phyloP scores from a whole-genome alignment of 1,140 invertebrate genomes.

The Halotydeus destructor region DNA sequence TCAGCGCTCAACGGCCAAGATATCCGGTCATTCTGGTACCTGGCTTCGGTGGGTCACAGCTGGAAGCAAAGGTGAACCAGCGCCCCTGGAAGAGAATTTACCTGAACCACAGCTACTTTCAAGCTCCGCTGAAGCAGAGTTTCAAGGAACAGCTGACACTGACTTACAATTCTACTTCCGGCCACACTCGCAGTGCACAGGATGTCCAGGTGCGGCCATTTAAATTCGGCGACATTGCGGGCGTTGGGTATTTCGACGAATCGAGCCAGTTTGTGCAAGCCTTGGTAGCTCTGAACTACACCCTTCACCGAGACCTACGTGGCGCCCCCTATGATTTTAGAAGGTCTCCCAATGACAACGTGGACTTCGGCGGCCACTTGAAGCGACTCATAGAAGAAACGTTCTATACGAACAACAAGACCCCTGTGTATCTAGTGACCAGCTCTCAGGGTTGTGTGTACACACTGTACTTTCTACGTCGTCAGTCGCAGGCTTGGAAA shows the following conservation, averaged over 20 bases:
- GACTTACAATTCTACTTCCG: too few species aligned
- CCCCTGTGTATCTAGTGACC: constrained; percentile 54
- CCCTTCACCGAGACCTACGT: not conserved
- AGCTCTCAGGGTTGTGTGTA: constrained; percentile 93
- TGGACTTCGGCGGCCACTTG: constrained; percentile 50
- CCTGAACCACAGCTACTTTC: too few species aligned
- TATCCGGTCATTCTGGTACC: not conserved
- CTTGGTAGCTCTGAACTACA: too few species aligned
- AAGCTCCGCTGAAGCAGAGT: too few species aligned
- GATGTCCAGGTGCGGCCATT: too few species aligned
- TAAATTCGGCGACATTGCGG: too few species aligned
- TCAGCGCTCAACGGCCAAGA: too few species aligned
- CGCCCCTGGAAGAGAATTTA: too few species aligned
- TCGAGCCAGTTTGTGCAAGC: too few species aligned
- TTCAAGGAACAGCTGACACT: too few species aligned
- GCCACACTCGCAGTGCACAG: too few species aligned
- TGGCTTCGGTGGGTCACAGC: constrained; percentile 3
- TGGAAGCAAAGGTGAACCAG: constrained; percentile 5
- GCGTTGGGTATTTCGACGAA: too few species aligned
- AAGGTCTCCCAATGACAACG: constrained; percentile 11
- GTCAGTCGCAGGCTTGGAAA: constrained; percentile 64
- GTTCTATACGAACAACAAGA: constrained; percentile 50
- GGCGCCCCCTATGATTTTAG: constrained; percentile 4
- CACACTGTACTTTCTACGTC: constrained; percentile 60
- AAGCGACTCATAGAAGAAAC: constrained; percentile 65